Conservation (phyloP, 2,888 invertebrate species). For the Sarcophaga variegata region DNA sequence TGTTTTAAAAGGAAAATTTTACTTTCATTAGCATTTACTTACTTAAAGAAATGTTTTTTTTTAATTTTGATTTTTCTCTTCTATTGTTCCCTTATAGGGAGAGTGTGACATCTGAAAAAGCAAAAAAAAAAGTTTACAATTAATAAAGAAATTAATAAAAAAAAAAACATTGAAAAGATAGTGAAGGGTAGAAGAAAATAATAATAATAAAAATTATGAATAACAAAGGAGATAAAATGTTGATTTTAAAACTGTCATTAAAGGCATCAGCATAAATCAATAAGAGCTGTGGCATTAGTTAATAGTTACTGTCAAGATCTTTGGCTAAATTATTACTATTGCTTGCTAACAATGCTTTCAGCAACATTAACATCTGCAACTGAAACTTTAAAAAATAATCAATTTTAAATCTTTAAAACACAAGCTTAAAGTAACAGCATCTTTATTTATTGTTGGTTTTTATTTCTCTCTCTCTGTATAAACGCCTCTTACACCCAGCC, state of each 20-base stretch:
- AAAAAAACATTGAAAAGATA: not conserved
- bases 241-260: conserved; percentile 2
- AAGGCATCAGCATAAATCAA: conserved; percentile 51
- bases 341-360: conserved; percentile 53
- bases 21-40: conserved; percentile 48
- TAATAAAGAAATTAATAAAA: not conserved
- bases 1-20: conserved; percentile 25
- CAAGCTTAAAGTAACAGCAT: not conserved
- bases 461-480: not conserved
- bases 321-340: conserved; percentile 56
- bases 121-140: conserved; percentile 13
- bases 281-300: conserved; percentile 39
- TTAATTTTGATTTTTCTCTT: too few species aligned
- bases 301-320: conserved; percentile 61
- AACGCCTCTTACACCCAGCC: not conserved
- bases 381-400: conserved; percentile 15
- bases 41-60: not conserved
- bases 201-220: not conserved
- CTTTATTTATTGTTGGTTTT: not conserved
- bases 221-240: not conserved
- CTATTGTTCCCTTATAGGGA: too few species aligned
- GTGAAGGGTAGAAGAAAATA: not conserved
- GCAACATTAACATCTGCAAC: conserved; percentile 15
- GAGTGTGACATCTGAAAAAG: conserved; percentile 18
- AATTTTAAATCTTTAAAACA: not conserved